Percentiles rank a stretch among this genome's conserved stretches.
phyloP scores from a whole-genome alignment of 2,797 vertebrate species.

The Martes flavigula region DNA sequence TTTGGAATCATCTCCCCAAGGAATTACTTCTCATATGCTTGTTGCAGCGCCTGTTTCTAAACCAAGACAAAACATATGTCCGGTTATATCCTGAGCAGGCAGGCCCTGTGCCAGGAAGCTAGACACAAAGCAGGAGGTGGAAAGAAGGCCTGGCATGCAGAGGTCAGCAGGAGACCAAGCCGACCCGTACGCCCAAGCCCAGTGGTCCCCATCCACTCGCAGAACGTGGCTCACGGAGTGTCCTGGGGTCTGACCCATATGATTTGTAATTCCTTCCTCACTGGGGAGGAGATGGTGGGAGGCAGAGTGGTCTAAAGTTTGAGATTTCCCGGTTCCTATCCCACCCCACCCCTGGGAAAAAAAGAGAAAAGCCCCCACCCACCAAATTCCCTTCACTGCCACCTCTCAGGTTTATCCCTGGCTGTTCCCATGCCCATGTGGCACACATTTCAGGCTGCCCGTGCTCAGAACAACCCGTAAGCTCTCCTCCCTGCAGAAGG shows the following conservation, averaged over 20 bases:
- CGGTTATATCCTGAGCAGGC: not conserved
- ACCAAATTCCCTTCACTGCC: not conserved
- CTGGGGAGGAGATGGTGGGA: not conserved
- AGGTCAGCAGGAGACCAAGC: too few species aligned
- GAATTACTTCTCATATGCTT: not conserved
- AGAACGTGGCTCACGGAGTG: not conserved
- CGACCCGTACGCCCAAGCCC: rapidly evolving
- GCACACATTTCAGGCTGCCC: not conserved
- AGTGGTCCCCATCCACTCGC: too few species aligned
- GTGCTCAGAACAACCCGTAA: not conserved
- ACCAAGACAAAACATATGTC: not conserved
- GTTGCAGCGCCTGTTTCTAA: not conserved
- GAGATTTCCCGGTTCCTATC: not conserved
- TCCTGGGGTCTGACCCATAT: not conserved
- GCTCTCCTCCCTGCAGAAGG: not conserved
- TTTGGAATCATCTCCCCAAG: not conserved
- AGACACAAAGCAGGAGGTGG: not conserved
- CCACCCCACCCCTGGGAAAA: not conserved
- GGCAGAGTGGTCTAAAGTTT: not conserved
- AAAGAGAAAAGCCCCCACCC: not conserved
- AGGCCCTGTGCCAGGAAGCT: not conserved
- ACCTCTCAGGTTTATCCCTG: not conserved
- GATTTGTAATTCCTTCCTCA: not conserved
- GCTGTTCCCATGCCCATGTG: not conserved
- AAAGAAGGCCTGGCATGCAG: not conserved